Evolutionary conservation across 2,888 invertebrate species (phyloP).

Genomic region (Orthonychiurus folsomi): DNA sequence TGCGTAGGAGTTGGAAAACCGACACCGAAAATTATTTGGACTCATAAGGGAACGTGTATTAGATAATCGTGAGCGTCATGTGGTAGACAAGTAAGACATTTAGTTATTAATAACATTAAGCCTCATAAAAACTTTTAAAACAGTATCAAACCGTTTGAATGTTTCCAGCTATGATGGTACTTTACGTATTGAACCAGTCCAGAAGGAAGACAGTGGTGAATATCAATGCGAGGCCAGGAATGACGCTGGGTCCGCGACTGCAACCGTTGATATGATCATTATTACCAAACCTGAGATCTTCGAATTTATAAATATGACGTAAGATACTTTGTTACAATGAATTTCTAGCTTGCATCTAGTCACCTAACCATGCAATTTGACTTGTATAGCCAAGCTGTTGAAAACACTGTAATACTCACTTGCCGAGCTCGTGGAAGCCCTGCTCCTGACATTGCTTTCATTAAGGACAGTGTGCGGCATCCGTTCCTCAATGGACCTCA

Average conservation of each 20-base stretch:
- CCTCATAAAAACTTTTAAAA: neutral
- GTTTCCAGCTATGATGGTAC: slow-evolving; percentile 52
- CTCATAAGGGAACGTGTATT: slow-evolving; percentile 59
- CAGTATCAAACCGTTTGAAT: neutral
- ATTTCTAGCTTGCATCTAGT: neutral
- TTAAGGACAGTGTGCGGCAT: slow-evolving; percentile 59
- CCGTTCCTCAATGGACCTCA: slow-evolving; percentile 58
- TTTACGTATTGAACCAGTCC: slow-evolving; percentile 61
- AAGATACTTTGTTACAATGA: slow-evolving; percentile 16
- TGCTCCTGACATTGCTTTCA: slow-evolving; percentile 66
- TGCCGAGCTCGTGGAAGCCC: slow-evolving; percentile 76
- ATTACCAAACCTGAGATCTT: slow-evolving; percentile 71
- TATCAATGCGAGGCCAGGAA: slow-evolving; percentile 75
- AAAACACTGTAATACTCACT: slow-evolving; percentile 26
- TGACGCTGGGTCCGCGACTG: slow-evolving; percentile 54
- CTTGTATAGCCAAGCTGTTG: neutral
- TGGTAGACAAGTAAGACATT: slow-evolving; percentile 49
- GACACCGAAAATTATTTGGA: slow-evolving; percentile 72
- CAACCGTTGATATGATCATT: slow-evolving; percentile 56
- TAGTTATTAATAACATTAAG: neutral
- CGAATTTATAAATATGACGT: slow-evolving; percentile 64
- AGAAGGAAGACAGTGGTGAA: slow-evolving; percentile 66
- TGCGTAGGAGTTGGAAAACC: slow-evolving; percentile 79
- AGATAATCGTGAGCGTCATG: slow-evolving; percentile 57
- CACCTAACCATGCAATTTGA: neutral